Conservation (phyloP, 2,888 invertebrate genomes). For the Geophilus truncorum region DNA sequence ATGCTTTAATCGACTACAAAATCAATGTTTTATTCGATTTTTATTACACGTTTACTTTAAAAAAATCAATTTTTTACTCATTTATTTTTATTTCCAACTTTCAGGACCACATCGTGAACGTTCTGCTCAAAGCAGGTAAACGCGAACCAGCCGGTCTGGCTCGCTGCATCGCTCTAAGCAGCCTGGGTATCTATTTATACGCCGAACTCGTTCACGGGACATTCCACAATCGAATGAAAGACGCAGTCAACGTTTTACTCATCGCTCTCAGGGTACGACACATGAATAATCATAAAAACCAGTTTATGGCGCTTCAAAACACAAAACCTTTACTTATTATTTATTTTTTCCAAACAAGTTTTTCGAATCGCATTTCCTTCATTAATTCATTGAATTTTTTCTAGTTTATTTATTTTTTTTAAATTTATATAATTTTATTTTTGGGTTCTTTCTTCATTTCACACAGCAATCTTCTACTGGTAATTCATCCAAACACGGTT, state of each 20-base stretch:
- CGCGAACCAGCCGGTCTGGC: conserved; percentile 83
- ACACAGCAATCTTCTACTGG: conserved; percentile 33
- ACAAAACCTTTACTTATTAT: too few species aligned
- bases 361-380: not conserved
- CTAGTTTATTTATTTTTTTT: conserved; percentile 22
- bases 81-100: too few species aligned
- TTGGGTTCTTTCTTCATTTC: not conserved
- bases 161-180: conserved; percentile 80
- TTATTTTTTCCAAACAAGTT: conserved; percentile 32
- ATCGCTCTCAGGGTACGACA: conserved; percentile 62
- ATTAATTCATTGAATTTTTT: not conserved
- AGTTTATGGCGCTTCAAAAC: too few species aligned
- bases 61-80: too few species aligned
- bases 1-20: too few species aligned
- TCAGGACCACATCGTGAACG: conserved; percentile 80
- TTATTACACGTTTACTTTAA: too few species aligned
- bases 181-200: conserved; percentile 70
- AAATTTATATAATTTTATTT: not conserved
- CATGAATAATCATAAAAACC: not conserved
- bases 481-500: conserved; percentile 25
- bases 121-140: conserved; percentile 78
- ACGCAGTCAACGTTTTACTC: conserved; percentile 64
- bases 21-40: too few species aligned
- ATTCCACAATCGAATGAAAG: conserved; percentile 60
- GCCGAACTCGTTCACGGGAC: conserved; percentile 60